Evolutionary conservation across 2,888 invertebrate species (phyloP).

Genomic region (Conomelus anceps): DNA sequence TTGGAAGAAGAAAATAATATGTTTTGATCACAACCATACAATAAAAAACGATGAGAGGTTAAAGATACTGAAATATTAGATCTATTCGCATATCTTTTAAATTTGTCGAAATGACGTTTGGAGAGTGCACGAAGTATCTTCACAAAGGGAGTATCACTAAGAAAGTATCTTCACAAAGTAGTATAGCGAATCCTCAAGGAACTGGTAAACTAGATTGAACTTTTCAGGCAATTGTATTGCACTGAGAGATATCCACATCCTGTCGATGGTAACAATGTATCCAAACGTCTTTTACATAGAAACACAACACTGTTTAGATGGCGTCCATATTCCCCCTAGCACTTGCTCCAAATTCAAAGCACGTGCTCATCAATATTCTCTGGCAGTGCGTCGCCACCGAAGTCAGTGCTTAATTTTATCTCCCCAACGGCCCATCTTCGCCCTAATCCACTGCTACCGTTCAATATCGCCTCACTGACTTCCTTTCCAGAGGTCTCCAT

Average conservation of each 20-base stretch:
- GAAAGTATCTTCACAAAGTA: not conserved
- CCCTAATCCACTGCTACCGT: not conserved
- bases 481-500: not conserved
- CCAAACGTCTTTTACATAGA: not conserved
- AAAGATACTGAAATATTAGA: no score
- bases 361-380: not conserved
- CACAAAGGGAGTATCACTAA: no score
- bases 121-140: no score
- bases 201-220: not conserved
- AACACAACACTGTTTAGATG: not conserved
- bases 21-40: no score
- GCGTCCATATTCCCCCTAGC: not conserved
- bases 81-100: no score
- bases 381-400: not conserved
- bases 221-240: not conserved
- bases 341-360: not conserved
- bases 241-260: not conserved
- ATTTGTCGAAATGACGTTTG: no score
- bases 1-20: no score
- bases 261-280: not conserved
- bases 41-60: no score
- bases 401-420: not conserved
- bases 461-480: not conserved
- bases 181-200: not conserved
- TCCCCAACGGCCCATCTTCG: not conserved